These are phyloP conservation scores for Mastomys coucha DNA, from an alignment of 2,113 vertebrate genomes.

Conservation along the genomic window DNA sequence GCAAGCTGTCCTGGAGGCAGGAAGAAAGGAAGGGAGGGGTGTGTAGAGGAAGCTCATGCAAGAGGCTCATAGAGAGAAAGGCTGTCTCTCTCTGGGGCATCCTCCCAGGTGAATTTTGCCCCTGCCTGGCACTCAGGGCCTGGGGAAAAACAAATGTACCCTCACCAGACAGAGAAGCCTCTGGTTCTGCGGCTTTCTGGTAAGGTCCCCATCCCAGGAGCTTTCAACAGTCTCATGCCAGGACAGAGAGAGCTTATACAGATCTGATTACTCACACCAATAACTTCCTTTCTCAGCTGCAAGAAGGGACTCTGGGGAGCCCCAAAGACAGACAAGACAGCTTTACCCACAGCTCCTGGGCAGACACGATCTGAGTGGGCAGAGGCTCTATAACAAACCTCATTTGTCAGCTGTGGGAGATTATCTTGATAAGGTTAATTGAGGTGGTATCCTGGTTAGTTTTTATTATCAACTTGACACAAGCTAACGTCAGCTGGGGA, in stretches of 20 bases:
- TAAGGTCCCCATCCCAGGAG: slow-evolving; percentile 57
- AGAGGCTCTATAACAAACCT: not conserved
- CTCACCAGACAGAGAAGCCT: not conserved
- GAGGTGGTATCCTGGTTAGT: not conserved
- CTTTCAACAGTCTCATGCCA: slow-evolving; percentile 8
- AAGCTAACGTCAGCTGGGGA: not conserved
- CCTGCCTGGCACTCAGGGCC: no score
- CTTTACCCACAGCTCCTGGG: not conserved
- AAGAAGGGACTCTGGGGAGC: not conserved
- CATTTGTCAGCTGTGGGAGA: not conserved
- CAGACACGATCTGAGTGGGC: not conserved
- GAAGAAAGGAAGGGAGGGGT: not conserved
- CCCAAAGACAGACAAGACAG: not conserved
- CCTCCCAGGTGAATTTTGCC: not conserved
- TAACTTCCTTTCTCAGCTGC: not conserved
- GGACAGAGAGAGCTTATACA: slow-evolving; percentile 85
- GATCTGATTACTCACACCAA: no score
- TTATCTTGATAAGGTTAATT: not conserved
- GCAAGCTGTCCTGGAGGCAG: not conserved
- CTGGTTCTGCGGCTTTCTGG: not conserved
- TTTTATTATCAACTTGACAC: not conserved
- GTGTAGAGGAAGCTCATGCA: not conserved
- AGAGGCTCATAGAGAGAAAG: not conserved
- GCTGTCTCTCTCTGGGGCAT: no score
- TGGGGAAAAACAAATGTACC: not conserved